These are phyloP conservation scores for Ifrita kowaldi DNA, from an alignment of 2,113 vertebrate genomes.

Conservation along the genomic window DNA sequence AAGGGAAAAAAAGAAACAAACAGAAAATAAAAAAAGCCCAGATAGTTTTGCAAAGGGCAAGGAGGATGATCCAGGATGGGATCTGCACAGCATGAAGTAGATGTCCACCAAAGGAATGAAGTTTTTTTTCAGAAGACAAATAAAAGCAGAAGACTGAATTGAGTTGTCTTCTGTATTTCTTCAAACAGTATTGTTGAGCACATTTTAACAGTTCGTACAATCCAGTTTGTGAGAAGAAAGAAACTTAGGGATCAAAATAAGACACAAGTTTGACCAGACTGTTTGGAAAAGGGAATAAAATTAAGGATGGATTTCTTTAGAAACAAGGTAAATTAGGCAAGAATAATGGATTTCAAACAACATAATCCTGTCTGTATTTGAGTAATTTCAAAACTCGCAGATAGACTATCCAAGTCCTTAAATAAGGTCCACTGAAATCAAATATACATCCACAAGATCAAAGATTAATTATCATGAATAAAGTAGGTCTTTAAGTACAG, in stretches of 20 bases:
- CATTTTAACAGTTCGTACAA: background rate
- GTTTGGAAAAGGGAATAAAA: background rate
- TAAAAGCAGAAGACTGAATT: background rate
- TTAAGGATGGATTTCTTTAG: background rate
- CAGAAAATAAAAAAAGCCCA: too few species aligned
- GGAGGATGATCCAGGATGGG: background rate
- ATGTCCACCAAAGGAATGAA: background rate
- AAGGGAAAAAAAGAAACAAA: background rate
- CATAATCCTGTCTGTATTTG: too few species aligned
- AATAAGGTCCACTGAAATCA: background rate
- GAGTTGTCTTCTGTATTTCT: background rate
- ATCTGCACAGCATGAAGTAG: background rate
- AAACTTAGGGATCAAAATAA: background rate
- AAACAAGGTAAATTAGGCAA: background rate
- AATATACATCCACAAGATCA: background rate
- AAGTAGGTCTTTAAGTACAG: background rate
- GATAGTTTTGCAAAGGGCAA: background rate
- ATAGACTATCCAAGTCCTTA: background rate
- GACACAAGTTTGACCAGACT: background rate
- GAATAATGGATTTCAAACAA: background rate
- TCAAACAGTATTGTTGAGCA: background rate
- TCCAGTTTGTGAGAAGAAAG: background rate
- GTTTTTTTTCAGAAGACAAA: background rate
- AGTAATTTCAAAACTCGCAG: background rate
- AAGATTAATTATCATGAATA: background rate